phyloP scores from a whole-genome alignment of 1,140 invertebrate species.

The Achroia grisella region DNA sequence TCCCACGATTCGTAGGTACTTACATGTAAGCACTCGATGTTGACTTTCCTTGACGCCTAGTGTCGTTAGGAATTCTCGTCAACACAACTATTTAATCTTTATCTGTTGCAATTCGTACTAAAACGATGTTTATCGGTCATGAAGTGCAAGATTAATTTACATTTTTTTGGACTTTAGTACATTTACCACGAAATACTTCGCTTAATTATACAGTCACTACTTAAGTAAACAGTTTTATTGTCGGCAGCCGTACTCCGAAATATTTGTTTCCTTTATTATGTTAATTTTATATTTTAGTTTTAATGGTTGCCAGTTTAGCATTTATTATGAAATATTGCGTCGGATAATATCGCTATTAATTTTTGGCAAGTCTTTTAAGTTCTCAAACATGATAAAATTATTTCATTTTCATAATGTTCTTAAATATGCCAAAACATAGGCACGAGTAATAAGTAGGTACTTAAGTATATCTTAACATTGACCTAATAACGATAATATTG shows the following conservation, averaged over 20 bases:
- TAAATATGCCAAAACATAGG: too few species aligned
- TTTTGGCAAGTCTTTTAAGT: too few species aligned
- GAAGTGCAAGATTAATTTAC: neutral
- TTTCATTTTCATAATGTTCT: too few species aligned
- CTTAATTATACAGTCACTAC: slow-evolving; percentile 8
- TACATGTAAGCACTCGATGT: slow-evolving; percentile 32
- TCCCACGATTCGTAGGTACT: slow-evolving; percentile 47
- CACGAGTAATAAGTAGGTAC: too few species aligned
- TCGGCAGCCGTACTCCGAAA: neutral
- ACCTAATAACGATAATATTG: too few species aligned
- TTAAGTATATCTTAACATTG: too few species aligned
- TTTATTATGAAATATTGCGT: slow-evolving; percentile 2
- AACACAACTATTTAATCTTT: slow-evolving; percentile 24
- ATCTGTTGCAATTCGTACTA: slow-evolving; percentile 21
- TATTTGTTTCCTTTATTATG: slow-evolving; percentile 9
- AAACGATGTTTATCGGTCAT: slow-evolving; percentile 7
- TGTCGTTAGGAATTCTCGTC: slow-evolving; percentile 28
- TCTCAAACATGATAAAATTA: too few species aligned
- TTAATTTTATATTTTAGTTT: slow-evolving; percentile 11
- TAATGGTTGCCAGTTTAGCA: slow-evolving; percentile 7
- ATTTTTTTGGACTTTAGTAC: slow-evolving; percentile 5
- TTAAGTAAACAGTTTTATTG: slow-evolving; percentile 11
- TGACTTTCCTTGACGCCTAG: slow-evolving; percentile 27
- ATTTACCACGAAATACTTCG: slow-evolving; percentile 6
- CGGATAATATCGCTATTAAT: neutral